A percentile compares a stretch with the other conserved stretches of the same genome.
phyloP scores from a whole-genome alignment of 2,113 vertebrate genomes.

The Xenopus tropicalis region UCB_Xtro_10.0 CM004447.2:11718501-11719000 shows the following conservation, averaged over 20 bases:
- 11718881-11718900: too few species aligned
- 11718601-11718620: constrained; percentile 43
- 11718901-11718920: too few species aligned
- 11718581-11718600: constrained; percentile 43
- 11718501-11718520: constrained; percentile 15
- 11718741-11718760: constrained; percentile 18
- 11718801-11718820: background rate
- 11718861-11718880: background rate
- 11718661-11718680: constrained; percentile 46
- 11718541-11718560: constrained; percentile 43
- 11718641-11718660: constrained; percentile 45
- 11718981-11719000: too few species aligned
- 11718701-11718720: constrained; percentile 41
- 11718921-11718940: too few species aligned
- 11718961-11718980: too few species aligned
- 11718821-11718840: background rate
- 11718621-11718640: constrained; percentile 46
- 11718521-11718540: constrained; percentile 23
- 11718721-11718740: constrained; percentile 45
- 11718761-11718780: constrained; percentile 2
- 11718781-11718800: background rate
- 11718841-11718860: background rate
- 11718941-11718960: too few species aligned
- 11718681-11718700: constrained; percentile 44
- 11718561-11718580: constrained; percentile 36